A percentile compares a stretch with the other conserved stretches of the same genome.
Evolutionary conservation across 1,140 invertebrate genomes (phyloP).

Genomic region (Bacillus rossius): DNA sequence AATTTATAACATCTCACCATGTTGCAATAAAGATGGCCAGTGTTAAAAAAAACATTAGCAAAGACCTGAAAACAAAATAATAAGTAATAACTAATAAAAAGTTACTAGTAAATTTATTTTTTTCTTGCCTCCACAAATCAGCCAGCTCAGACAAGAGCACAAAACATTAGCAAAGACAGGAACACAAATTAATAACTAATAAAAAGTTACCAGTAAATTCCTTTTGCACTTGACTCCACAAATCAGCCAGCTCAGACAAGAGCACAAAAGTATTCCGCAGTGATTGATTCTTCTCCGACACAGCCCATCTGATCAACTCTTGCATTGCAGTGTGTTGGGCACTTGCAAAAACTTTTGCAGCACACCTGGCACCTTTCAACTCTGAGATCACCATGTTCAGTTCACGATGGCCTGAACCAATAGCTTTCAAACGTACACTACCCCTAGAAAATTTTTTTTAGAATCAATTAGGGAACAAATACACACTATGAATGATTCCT

Average conservation of each 20-base stretch:
- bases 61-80: conserved; percentile 33
- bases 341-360: conserved; percentile 42
- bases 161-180: no score
- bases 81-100: no score
- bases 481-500: no score
- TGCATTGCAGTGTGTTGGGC: conserved; percentile 46
- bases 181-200: no score
- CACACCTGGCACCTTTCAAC: conserved; percentile 44
- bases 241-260: conserved; percentile 43
- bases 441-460: no score
- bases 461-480: no score
- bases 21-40: no score
- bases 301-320: conserved; percentile 49
- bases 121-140: conserved; percentile 47
- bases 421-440: conserved; percentile 46
- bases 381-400: conserved; percentile 51
- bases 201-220: conserved; percentile 41
- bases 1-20: no score
- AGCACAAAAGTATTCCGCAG: conserved; percentile 48
- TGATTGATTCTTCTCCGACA: conserved; percentile 46
- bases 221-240: conserved; percentile 49
- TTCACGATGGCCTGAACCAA: conserved; percentile 45
- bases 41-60: no score
- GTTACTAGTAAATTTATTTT: conserved; percentile 34
- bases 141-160: conserved; percentile 44